A percentile compares a stretch with the other conserved stretches of the same genome.
phyloP scores from a whole-genome alignment of 2,888 invertebrate species.

The Leptopilina myrica region DNA sequence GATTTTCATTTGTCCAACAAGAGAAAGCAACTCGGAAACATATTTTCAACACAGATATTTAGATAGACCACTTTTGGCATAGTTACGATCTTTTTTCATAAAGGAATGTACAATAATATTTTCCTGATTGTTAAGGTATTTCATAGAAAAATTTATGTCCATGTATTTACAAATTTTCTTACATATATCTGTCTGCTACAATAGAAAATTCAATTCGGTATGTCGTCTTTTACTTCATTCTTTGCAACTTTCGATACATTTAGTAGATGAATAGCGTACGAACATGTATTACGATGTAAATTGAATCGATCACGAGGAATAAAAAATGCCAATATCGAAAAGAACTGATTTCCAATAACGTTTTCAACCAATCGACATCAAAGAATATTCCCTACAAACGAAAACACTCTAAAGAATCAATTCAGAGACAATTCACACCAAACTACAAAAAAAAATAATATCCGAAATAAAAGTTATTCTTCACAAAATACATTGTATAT shows the following conservation, averaged over 20 bases:
- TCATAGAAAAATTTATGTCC: not conserved
- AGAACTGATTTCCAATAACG: conserved; percentile 30
- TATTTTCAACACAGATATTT: not conserved
- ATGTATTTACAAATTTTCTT: not conserved
- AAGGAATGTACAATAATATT: not conserved
- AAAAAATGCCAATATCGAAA: conserved; percentile 15
- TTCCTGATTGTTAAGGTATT: not conserved
- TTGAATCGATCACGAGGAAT: not conserved
- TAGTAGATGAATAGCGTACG: not conserved
- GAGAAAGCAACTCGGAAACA: too few species aligned
- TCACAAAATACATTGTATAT: not conserved
- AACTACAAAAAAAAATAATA: not conserved
- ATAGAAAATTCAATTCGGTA: not conserved
- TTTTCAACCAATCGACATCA: conserved; percentile 3
- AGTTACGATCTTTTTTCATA: not conserved
- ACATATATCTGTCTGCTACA: not conserved
- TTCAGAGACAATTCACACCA: not conserved
- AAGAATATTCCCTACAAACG: not conserved
- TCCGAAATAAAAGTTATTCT: not conserved
- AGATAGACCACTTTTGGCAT: not conserved
- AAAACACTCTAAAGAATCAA: not conserved
- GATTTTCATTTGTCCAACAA: too few species aligned
- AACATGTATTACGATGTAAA: not conserved
- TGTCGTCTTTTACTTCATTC: not conserved
- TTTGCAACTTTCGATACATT: conserved; percentile 1